Base-by-base conservation (phyloP, 2,888 invertebrate species). In the Nomada goodeniana region DNA sequence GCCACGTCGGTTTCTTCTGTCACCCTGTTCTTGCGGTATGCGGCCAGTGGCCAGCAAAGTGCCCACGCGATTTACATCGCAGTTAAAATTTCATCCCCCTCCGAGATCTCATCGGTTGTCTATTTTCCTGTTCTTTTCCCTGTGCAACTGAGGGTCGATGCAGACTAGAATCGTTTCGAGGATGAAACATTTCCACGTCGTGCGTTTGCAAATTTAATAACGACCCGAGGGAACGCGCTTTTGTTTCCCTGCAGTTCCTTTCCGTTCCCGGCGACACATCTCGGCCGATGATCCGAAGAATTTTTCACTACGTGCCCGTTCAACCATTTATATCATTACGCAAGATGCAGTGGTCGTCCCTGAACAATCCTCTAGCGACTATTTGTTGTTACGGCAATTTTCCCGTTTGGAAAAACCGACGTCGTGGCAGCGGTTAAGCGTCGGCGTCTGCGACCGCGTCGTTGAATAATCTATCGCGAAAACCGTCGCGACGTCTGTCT, bases 321-420 rank as follows among this genome's bases (percentile, higher is more conserved):
- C 73, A 76, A 82, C 57, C 82, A 57, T 59, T 84, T 53, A 60
- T 55, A 57, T 82, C 77, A 69, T 85, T 82, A 85, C 26, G 67
- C 71, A 72, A 59, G 72, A 68, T 53, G 60, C 70, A 70, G 60
- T 64, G 26, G 50, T 13, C n/a, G 7, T 29, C 50, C 52, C 47
- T 15, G 57, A 65, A 79, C 74, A 57, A 70, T 82, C 47, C 52
- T 20, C 2, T n/a, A 23, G 9, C 20, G 20, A 23, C 64, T 75
- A 64, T 44, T 52, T 72, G 68, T 73, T 79, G 53, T 73, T 67
- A n/a, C 60, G 60, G 60, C 68, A 69, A 76, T 85, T 82, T 76
- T 63, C 26, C 71, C 70, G 50, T 71, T 84, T 60, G 20, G 50
- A 50, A 53, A 50, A 53, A 50, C 20, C 50, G 60, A 47, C 36